Conservation (phyloP, 2,888 invertebrate species). For the Phania funesta region DNA sequence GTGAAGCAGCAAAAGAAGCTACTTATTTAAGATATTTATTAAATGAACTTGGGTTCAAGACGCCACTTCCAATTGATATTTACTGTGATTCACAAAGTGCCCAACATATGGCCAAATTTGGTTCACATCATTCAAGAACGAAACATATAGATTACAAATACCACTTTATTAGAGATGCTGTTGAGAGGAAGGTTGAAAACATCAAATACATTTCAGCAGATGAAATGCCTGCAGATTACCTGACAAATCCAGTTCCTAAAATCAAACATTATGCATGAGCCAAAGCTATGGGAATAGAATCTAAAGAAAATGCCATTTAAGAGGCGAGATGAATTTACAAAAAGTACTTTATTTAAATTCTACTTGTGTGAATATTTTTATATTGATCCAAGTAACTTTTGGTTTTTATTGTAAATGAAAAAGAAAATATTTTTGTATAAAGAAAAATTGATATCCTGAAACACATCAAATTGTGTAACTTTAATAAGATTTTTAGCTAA, state of each 20-base stretch:
- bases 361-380: too few relatives aligned
- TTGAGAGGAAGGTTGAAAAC: background rate
- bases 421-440: too few relatives aligned
- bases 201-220: background rate
- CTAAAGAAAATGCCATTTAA: background rate
- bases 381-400: too few relatives aligned
- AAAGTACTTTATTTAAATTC: too few relatives aligned
- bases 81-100: too few relatives aligned
- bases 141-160: background rate
- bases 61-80: too few relatives aligned
- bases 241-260: background rate
- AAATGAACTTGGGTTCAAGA: too few relatives aligned
- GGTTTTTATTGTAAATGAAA: too few relatives aligned
- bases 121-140: background rate
- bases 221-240: background rate
- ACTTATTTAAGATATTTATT: background rate
- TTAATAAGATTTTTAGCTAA: too few relatives aligned
- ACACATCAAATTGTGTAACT: too few relatives aligned
- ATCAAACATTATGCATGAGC: background rate
- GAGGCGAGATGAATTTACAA: background rate
- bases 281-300: background rate
- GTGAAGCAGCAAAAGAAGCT: background rate
- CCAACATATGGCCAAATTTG: too few relatives aligned
- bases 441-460: too few relatives aligned
- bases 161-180: background rate